Evolutionary conservation across 2,113 vertebrate genomes (phyloP), one percentile per base, ranked within the genome.

Genomic region (Sakesphorus luctuosus): DNA sequence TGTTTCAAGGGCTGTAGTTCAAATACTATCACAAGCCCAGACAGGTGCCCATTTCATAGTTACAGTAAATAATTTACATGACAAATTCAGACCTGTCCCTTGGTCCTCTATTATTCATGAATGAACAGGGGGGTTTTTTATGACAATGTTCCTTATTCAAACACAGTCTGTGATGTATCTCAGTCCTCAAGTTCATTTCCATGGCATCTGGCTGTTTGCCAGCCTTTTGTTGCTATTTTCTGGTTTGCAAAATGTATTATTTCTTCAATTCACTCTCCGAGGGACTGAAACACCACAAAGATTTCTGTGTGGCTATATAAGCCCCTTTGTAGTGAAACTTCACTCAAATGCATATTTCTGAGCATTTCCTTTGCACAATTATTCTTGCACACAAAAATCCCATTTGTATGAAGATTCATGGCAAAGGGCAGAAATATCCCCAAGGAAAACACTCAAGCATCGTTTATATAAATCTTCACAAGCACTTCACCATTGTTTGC

Each of bases 61-160:
- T 63, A 21, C 43, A 56, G 90, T 95, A 86, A 95, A 96, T 94
- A 93, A 96, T 96, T 95, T 93, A 93, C 89, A 72, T 86, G 90
- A 94, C 92, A 93, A 96, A 96, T 93, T 84, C 83, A 88, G 83
- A 90, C 73, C 72, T 93, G 88, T 93, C 86, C 81, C 66, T 28
- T 19, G 65, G 72, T 72, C 79, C 75, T 93, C 72, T 81, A 90
- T 96, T 94, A 96, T 96, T 94, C 93, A 96, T 94, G 92, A 94
- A 81, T 29, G 89, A 93, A 44, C 13, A 10, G 55, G n/a, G 40
- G 86, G 84, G 61, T 18, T 6, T 77, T 92, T 92, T 84, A 72
- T 88, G 88, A 68, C 61, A 77, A 5, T 21, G n/a, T 81, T 95
- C 55, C 61, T 87, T 92, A 84, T 59, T 94, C 88, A 93, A 93